These are phyloP conservation scores for Umimayanthus kanabou DNA, from an alignment of 92 coral and sea anemone species.

Conservation along the genomic window DNA sequence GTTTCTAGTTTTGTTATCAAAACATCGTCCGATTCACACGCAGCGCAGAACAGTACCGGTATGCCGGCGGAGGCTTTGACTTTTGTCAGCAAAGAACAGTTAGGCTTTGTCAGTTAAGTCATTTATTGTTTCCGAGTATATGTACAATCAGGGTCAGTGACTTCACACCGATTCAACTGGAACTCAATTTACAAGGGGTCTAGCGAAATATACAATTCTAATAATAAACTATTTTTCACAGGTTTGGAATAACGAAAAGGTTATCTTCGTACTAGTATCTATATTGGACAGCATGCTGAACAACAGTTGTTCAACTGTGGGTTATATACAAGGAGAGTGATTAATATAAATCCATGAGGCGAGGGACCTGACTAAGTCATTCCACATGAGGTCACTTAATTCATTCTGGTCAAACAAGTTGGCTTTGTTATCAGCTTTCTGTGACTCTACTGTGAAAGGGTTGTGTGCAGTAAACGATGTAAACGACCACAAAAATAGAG, in stretches of 20 bases:
- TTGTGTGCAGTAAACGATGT: not conserved
- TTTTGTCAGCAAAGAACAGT: too few relatives aligned
- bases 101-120: too few relatives aligned
- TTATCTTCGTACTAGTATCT: too few relatives aligned
- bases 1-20: too few relatives aligned
- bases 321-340: not conserved
- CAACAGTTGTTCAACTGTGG: not conserved
- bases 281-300: not conserved
- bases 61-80: too few relatives aligned
- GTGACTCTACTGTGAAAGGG: not conserved
- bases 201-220: not conserved
- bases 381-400: not conserved
- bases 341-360: not conserved
- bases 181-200: not conserved
- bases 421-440: slow-evolving; percentile 8
- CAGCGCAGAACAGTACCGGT: too few relatives aligned
- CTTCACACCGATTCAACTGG: not conserved
- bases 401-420: not conserved
- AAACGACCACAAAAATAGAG: not conserved
- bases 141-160: not conserved
- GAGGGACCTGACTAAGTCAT: not conserved
- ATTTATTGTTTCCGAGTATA: not conserved
- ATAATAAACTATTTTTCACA: not conserved
- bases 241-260: not conserved
- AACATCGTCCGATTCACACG: too few relatives aligned